Evolutionary conservation across 2,797 vertebrate species (phyloP).

Genomic region (Gallinago nigripennis): DNA sequence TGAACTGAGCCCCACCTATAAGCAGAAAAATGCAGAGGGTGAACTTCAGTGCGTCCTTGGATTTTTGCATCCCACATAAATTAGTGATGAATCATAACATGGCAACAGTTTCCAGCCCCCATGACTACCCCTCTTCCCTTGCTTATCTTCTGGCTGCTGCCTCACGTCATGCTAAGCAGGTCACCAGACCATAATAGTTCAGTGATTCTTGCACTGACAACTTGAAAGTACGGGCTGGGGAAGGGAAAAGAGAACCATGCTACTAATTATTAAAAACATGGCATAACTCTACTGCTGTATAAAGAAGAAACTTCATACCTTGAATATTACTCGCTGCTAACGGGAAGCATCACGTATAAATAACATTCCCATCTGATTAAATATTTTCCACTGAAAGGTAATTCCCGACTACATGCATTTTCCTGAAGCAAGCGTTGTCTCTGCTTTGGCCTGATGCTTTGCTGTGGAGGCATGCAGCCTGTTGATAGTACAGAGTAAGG

Average conservation of each 20-base stretch:
- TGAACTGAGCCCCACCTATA: slow-evolving; percentile 30
- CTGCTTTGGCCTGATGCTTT: neutral
- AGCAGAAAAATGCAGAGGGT: neutral
- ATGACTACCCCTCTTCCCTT: neutral
- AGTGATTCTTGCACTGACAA: neutral
- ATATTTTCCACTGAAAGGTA: slow-evolving; percentile 16
- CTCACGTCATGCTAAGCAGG: slow-evolving; percentile 4
- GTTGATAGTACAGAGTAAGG: neutral
- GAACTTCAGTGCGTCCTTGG: neutral
- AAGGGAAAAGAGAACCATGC: neutral
- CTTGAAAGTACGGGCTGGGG: neutral
- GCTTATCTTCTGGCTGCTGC: slow-evolving; percentile 38
- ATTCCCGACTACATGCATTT: neutral
- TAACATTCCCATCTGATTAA: neutral
- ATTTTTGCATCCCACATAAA: slow-evolving; percentile 2
- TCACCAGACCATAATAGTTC: slow-evolving; percentile 1
- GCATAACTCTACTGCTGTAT: neutral
- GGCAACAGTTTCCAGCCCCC: neutral
- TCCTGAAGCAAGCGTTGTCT: neutral
- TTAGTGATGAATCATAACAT: slow-evolving; percentile 19
- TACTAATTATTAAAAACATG: neutral
- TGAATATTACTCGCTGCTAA: neutral
- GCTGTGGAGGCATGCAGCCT: neutral
- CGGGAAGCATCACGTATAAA: neutral
- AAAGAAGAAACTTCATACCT: neutral